phyloP scores from a whole-genome alignment of 2,888 invertebrate genomes.

The Allygus modestus region DNA sequence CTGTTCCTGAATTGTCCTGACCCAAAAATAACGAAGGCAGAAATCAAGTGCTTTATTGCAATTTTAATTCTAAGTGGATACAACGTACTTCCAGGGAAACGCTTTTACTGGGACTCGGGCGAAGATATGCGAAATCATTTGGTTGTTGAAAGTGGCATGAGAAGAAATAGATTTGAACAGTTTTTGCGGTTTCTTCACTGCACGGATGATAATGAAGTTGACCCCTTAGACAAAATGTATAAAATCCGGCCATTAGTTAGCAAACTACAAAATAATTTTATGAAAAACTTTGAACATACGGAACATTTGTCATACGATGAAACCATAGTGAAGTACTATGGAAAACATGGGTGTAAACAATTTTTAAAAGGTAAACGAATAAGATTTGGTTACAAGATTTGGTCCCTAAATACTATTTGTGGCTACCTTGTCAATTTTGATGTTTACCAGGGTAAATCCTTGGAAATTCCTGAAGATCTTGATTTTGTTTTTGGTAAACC shows the following conservation, averaged over 20 bases:
- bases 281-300: constrained; percentile 67
- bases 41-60: constrained; percentile 66
- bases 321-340: constrained; percentile 72
- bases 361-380: constrained; percentile 72
- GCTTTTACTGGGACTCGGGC: constrained; percentile 65
- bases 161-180: constrained; percentile 67
- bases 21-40: constrained; percentile 52
- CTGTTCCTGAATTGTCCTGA: constrained; percentile 58
- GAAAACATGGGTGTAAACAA: constrained; percentile 71
- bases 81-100: constrained; percentile 65
- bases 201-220: constrained; percentile 64
- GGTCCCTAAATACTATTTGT: constrained; percentile 70
- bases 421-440: constrained; percentile 72
- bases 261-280: constrained; percentile 57
- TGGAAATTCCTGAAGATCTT: constrained; percentile 21
- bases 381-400: constrained; percentile 72
- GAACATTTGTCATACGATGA: constrained; percentile 70
- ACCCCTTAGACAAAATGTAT: constrained; percentile 66
- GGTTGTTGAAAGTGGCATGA: constrained; percentile 66
- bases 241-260: constrained; percentile 65
- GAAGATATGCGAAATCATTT: constrained; percentile 64
- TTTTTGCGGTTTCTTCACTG: constrained; percentile 66
- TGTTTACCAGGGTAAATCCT: constrained; percentile 70
- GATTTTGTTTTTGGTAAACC: constrained; percentile 37
- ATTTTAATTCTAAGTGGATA: constrained; percentile 68